Evolutionary conservation across 64 coral and sea anemone species (phyloP).

Genomic region (Dendronephthya gigantea): DNA sequence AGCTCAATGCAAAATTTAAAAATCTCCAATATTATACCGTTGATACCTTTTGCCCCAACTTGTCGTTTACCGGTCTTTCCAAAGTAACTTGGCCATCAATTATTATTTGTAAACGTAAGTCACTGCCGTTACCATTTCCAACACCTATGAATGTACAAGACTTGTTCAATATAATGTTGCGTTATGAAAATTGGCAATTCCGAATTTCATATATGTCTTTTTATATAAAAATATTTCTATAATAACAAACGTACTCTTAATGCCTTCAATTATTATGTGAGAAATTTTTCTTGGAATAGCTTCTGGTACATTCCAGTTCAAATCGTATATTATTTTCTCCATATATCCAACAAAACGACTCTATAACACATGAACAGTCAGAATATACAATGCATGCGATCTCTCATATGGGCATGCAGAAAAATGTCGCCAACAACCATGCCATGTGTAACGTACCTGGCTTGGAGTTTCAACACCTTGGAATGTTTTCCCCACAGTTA

Average conservation of each 20-base stretch:
- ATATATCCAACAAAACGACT: constrained; percentile 96
- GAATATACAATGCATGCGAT: not conserved
- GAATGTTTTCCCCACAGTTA: constrained; percentile 63
- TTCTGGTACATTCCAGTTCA: constrained; percentile 74
- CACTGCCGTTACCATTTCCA: constrained; percentile 73
- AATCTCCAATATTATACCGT: no score
- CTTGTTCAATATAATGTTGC: not conserved
- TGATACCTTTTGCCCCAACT: constrained; percentile 21
- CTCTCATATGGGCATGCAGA: no score
- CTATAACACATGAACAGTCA: constrained; percentile 29
- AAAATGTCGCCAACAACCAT: not conserved
- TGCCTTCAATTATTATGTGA: constrained; percentile 89
- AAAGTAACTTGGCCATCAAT: constrained; percentile 66
- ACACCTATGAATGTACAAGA: constrained; percentile 45
- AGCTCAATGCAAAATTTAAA: no score
- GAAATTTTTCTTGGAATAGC: constrained; percentile 57
- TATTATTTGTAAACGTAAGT: constrained; percentile 72
- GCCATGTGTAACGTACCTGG: constrained; percentile 37
- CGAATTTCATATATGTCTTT: no score
- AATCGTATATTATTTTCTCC: constrained; percentile 67
- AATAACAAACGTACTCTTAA: constrained; percentile 45
- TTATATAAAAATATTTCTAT: not conserved
- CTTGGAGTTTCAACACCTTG: constrained; percentile 96
- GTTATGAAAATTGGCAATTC: no score
- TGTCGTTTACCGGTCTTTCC: constrained; percentile 40